Conservation (phyloP, 2,797 vertebrate genomes). For the Tragopan temminckii region DNA sequence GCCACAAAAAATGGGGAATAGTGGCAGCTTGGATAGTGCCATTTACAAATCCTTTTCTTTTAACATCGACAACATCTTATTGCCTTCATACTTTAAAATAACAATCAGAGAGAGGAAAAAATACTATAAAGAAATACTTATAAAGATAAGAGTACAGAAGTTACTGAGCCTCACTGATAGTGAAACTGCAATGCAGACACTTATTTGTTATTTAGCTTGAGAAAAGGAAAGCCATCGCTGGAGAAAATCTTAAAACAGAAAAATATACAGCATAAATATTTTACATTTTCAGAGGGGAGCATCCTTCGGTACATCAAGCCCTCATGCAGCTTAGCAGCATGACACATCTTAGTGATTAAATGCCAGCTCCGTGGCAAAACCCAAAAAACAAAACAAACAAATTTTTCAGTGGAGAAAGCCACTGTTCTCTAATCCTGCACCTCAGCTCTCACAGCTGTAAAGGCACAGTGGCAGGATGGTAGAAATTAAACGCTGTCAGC, state of each 20-base stretch:
- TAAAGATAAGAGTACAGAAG: not conserved
- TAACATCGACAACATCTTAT: not conserved
- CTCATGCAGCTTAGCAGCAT: conserved; percentile 38
- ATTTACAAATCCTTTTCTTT: not conserved
- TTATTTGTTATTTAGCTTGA: not conserved
- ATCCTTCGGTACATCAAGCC: conserved; percentile 28
- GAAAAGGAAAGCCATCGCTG: not conserved
- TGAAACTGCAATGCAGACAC: not conserved
- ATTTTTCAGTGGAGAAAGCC: conserved; percentile 25
- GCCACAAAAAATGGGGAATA: not conserved
- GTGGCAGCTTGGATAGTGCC: not conserved
- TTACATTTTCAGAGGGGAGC: conserved; percentile 29
- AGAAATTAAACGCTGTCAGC: conserved; percentile 28
- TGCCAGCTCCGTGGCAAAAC: not conserved
- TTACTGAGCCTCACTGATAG: not conserved
- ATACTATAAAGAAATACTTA: no score
- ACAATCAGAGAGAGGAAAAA: not conserved
- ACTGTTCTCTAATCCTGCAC: not conserved
- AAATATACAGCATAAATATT: conserved; percentile 2
- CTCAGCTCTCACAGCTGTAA: not conserved
- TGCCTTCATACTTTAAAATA: not conserved
- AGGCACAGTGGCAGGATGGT: not conserved
- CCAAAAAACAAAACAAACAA: not conserved
- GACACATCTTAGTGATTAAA: conserved; percentile 46
- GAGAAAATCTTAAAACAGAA: not conserved